A percentile compares a stretch with the other conserved stretches of the same genome.
phyloP scores from a whole-genome alignment of 1,140 invertebrate species.

The Bombyx mandarina region DNA sequence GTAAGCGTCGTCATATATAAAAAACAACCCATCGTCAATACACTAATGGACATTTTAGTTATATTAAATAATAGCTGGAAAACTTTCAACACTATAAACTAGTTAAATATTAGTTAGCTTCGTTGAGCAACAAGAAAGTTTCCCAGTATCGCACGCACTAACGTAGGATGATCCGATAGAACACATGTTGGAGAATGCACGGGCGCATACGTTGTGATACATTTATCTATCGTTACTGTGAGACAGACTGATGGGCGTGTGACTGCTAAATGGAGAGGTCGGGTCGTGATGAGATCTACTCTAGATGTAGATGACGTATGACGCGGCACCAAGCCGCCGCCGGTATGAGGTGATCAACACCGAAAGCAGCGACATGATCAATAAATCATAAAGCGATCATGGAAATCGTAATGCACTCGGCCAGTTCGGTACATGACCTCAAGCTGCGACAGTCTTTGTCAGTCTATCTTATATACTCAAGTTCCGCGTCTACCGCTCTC shows the following conservation, averaged over 20 bases:
- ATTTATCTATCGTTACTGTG: constrained; percentile 66
- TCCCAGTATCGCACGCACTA: constrained; percentile 38
- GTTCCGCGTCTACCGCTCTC: constrained; percentile 45
- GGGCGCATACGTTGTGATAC: constrained; percentile 70
- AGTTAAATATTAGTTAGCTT: constrained; percentile 32
- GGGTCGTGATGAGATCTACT: constrained; percentile 52
- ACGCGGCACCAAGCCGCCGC: constrained; percentile 50
- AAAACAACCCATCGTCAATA: constrained; percentile 4
- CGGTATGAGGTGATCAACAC: constrained; percentile 55
- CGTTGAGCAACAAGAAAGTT: constrained; percentile 52
- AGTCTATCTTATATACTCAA: constrained; percentile 39
- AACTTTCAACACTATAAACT: constrained; percentile 53
- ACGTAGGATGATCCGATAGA: constrained; percentile 37
- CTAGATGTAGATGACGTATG: constrained; percentile 38
- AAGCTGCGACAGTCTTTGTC: constrained; percentile 62
- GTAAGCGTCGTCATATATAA: neutral
- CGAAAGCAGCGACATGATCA: constrained; percentile 62
- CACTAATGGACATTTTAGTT: constrained; percentile 11
- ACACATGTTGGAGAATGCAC: constrained; percentile 37
- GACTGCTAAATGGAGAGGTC: constrained; percentile 55
- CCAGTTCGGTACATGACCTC: constrained; percentile 49
- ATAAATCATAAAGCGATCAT: constrained; percentile 30
- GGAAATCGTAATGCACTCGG: constrained; percentile 19
- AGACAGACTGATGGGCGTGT: constrained; percentile 53
- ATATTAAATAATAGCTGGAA: constrained; percentile 39